Percentiles rank a stretch among this genome's conserved stretches.
Evolutionary conservation across 2,888 invertebrate genomes (phyloP).

Genomic region (Chironomus tentans): DNA sequence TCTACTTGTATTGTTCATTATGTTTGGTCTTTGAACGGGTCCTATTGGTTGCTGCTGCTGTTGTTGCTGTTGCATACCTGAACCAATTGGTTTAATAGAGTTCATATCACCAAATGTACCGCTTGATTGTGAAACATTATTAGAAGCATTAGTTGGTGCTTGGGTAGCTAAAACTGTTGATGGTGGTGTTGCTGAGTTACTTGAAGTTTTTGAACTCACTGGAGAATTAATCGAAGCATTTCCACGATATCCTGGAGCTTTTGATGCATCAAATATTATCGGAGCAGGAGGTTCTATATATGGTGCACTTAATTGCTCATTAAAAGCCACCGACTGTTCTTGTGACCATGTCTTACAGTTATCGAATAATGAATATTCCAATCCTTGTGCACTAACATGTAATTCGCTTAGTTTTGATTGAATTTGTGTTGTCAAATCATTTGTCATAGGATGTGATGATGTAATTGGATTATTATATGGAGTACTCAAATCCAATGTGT

Average conservation of each 20-base stretch:
- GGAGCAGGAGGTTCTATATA: constrained; percentile 2
- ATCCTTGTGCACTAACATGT: constrained; percentile 19
- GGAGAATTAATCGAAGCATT: constrained; percentile 64
- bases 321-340: constrained; percentile 45
- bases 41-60: constrained; percentile 34
- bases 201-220: constrained; percentile 53
- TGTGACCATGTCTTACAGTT: constrained; percentile 50
- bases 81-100: constrained; percentile 34
- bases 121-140: constrained; percentile 33
- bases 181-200: constrained; percentile 48
- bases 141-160: constrained; percentile 26
- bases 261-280: constrained; percentile 59
- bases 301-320: neutral
- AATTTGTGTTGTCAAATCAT: constrained; percentile 12
- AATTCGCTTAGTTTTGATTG: constrained; percentile 20
- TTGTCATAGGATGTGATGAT: neutral
- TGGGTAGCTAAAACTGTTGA: constrained; percentile 27
- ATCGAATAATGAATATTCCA: constrained; percentile 81
- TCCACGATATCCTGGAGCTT: constrained; percentile 85
- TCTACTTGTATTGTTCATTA: constrained; percentile 28
- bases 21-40: constrained; percentile 38
- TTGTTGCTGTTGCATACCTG: constrained; percentile 32
- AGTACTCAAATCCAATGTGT: constrained; percentile 22
- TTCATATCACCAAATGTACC: constrained; percentile 39
- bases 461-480: neutral